phyloP scores from a whole-genome alignment of 2,888 invertebrate species.

The Hirtodrosophila alboralis region DNA sequence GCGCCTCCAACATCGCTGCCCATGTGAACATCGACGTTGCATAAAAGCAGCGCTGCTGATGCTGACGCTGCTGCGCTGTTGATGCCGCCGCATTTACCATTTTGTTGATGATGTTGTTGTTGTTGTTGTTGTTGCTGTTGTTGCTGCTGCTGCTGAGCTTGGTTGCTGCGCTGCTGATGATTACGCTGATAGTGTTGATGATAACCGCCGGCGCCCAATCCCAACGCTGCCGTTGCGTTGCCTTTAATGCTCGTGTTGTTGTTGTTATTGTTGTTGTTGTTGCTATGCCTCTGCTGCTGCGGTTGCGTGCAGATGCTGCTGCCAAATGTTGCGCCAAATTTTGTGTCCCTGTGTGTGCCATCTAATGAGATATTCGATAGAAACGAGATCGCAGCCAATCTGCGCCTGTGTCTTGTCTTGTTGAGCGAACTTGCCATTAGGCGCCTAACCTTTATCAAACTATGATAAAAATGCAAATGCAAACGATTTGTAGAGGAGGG shows the following conservation, averaged over 20 bases:
- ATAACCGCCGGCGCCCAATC: constrained; percentile 73
- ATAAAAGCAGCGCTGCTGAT: constrained; percentile 48
- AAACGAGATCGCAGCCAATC: constrained; percentile 96
- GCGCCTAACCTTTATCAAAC: constrained; percentile 72
- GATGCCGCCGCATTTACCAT: constrained; percentile 68
- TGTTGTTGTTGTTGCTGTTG: constrained; percentile 60
- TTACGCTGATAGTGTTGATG: constrained; percentile 72
- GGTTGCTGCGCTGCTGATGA: constrained; percentile 55
- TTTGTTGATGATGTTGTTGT: constrained; percentile 53
- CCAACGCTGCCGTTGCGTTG: constrained; percentile 71
- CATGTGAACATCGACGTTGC: constrained; percentile 76
- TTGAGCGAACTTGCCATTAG: constrained; percentile 85
- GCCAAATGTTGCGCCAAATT: constrained; percentile 85
- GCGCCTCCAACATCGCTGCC: constrained; percentile 38
- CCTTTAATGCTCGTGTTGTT: too few relatives aligned
- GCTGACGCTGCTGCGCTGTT: too few relatives aligned
- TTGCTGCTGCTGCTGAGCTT: constrained; percentile 59
- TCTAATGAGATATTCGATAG: constrained; percentile 97
- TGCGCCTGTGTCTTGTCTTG: constrained; percentile 90
- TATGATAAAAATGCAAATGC: constrained; percentile 52
- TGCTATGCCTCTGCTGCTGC: constrained; percentile 51
- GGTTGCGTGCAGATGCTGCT: constrained; percentile 81
- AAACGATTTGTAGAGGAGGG: too few relatives aligned
- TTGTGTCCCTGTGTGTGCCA: constrained; percentile 92
- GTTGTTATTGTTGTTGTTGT: constrained; percentile 38